Percentiles rank a stretch among this genome's conserved stretches.
phyloP scores from a whole-genome alignment of 2,888 invertebrate species.

The Ormyrus thymus region DNA sequence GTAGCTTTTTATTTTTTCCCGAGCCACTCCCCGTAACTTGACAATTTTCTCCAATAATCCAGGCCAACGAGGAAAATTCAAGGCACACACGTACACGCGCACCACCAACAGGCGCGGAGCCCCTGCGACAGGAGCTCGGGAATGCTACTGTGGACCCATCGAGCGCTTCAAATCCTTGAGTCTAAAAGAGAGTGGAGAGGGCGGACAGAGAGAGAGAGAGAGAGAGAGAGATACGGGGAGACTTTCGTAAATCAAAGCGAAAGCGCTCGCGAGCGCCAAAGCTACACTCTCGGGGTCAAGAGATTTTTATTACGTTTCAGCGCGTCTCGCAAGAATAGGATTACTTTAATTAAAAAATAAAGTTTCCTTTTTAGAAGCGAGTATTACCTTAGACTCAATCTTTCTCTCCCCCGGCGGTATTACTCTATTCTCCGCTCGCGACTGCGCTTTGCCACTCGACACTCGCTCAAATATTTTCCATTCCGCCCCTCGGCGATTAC shows the following conservation, averaged over 20 bases:
- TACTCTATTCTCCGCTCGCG: too few species aligned
- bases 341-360: slow-evolving; percentile 53
- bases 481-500: too few species aligned
- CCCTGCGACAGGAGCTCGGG: slow-evolving; percentile 13
- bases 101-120: background rate
- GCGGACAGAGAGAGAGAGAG: slow-evolving; percentile 13
- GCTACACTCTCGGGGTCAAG: slow-evolving; percentile 51
- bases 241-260: slow-evolving; percentile 53
- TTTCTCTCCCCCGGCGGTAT: background rate
- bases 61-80: slow-evolving; percentile 58
- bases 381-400: slow-evolving; percentile 12
- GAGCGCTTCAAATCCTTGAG: slow-evolving; percentile 48
- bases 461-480: background rate
- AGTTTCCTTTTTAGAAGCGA: slow-evolving; percentile 18
- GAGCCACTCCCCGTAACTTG: slow-evolving; percentile 54
- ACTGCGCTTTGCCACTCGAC: too few species aligned
- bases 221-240: slow-evolving; percentile 26
- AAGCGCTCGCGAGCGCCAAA: slow-evolving; percentile 35
- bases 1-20: slow-evolving; percentile 48
- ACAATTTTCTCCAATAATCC: slow-evolving; percentile 63
- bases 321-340: slow-evolving; percentile 37
- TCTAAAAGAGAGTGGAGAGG: slow-evolving; percentile 46
- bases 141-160: slow-evolving; percentile 42
- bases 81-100: slow-evolving; percentile 8
- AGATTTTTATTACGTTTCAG: slow-evolving; percentile 54